Conservation (phyloP, 2,113 vertebrate species). For the Urocitellus parryii region DNA sequence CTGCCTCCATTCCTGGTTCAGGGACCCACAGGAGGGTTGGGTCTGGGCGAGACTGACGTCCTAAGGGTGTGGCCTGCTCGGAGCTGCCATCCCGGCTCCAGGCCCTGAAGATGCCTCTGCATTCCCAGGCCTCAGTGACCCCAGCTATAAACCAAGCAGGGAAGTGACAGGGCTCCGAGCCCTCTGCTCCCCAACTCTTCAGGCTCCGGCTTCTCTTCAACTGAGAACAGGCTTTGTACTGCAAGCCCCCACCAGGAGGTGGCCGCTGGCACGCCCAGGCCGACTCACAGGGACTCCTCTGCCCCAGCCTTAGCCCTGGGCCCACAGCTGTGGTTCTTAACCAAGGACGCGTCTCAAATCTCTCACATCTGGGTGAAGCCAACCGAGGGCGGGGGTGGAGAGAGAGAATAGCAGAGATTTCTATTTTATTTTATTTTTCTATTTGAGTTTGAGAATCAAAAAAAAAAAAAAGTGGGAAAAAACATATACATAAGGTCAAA, state of each 20-base stretch:
- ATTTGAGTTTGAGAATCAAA: not conserved
- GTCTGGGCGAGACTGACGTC: rapidly evolving
- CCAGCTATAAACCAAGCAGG: not conserved
- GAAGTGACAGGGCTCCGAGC: not conserved
- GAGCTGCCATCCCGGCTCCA: not conserved
- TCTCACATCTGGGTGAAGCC: not conserved
- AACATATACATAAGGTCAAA: not conserved
- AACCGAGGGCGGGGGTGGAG: not conserved
- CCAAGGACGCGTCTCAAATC: not conserved
- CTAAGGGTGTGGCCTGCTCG: too few species aligned
- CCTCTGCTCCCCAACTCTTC: too few species aligned
- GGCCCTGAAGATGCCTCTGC: rapidly evolving
- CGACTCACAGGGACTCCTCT: not conserved
- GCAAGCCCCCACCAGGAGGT: rapidly evolving
- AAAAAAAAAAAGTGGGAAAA: not conserved
- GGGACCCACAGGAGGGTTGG: rapidly evolving
- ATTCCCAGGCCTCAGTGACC: not conserved
- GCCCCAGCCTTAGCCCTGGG: not conserved
- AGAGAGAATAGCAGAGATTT: not conserved
- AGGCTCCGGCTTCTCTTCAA: not conserved
- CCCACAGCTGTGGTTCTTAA: not conserved
- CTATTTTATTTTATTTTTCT: not conserved
- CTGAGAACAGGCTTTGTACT: not conserved
- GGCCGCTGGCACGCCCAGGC: rapidly evolving
- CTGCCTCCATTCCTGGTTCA: not conserved